phyloP scores from a whole-genome alignment of 2,113 vertebrate species.

The Meriones unguiculatus region DNA sequence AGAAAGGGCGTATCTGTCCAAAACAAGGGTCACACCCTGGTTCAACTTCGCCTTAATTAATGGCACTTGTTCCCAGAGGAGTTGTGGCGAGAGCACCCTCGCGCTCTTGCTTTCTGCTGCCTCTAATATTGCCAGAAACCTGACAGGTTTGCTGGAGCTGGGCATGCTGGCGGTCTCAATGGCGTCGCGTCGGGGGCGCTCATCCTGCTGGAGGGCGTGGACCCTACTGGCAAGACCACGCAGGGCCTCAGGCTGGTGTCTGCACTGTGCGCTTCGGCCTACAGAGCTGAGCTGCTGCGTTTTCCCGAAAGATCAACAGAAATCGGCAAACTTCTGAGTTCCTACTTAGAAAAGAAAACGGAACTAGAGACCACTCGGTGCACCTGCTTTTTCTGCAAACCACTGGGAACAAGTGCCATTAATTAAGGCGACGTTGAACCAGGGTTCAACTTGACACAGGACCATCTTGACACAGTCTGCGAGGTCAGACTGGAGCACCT shows the following conservation, averaged over 20 bases:
- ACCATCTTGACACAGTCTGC: too few relatives aligned
- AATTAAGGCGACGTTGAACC: constrained; percentile 91
- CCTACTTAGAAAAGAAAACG: constrained; percentile 92
- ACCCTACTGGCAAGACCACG: constrained; percentile 89
- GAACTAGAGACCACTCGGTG: constrained; percentile 95
- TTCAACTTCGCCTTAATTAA: constrained; percentile 90
- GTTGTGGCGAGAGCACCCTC: too few relatives aligned
- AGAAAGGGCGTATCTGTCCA: constrained; percentile 97
- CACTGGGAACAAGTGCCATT: constrained; percentile 95
- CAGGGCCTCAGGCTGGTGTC: constrained; percentile 90
- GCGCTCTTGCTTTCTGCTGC: constrained; percentile 46
- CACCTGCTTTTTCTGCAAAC: constrained; percentile 97
- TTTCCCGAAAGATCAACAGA: constrained; percentile 94
- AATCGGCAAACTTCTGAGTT: constrained; percentile 93
- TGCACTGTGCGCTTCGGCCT: constrained; percentile 85
- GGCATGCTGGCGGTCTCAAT: constrained; percentile 68
- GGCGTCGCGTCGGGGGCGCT: constrained; percentile 90
- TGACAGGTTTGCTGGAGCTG: neutral
- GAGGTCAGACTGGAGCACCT: too few relatives aligned
- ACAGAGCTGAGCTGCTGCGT: constrained; percentile 86
- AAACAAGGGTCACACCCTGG: constrained; percentile 93
- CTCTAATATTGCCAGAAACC: constrained; percentile 75
- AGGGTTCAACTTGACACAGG: constrained; percentile 89
- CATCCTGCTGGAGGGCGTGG: constrained; percentile 94
- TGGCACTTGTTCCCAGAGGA: constrained; percentile 35